Evolutionary conservation across 2,797 vertebrate genomes (phyloP).

Genomic region (Uromys caudimaculatus): DNA sequence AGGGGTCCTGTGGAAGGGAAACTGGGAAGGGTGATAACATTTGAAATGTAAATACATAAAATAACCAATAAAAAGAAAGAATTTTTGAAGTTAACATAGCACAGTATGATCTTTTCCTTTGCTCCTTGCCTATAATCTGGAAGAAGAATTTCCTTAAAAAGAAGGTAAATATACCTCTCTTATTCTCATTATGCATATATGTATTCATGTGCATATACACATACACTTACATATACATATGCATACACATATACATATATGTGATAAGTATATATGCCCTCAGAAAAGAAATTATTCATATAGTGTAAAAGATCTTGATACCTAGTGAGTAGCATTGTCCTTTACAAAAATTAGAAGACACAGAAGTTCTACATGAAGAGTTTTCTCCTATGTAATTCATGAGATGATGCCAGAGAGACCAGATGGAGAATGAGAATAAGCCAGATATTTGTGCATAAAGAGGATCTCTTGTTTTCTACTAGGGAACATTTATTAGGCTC

Average conservation of each 20-base stretch:
- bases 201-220: not conserved
- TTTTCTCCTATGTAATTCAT: not conserved
- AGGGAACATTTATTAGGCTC: not conserved
- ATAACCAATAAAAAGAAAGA: too few relatives aligned
- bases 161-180: not conserved
- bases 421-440: not conserved
- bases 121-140: not conserved
- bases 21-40: too few relatives aligned
- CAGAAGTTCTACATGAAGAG: not conserved
- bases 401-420: not conserved
- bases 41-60: too few relatives aligned
- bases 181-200: not conserved
- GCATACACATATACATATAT: too few relatives aligned
- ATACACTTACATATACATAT: too few relatives aligned
- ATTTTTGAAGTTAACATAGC: not conserved
- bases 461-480: not conserved
- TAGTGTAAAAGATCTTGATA: not conserved
- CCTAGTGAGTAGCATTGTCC: not conserved
- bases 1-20: too few relatives aligned
- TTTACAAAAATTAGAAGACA: not conserved
- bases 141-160: not conserved
- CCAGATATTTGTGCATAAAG: not conserved
- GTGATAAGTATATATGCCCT: not conserved
- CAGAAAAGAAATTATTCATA: conserved; percentile 24
- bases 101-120: not conserved